Conservation (phyloP, 2,113 vertebrate genomes). For the Notothenia rossii region DNA sequence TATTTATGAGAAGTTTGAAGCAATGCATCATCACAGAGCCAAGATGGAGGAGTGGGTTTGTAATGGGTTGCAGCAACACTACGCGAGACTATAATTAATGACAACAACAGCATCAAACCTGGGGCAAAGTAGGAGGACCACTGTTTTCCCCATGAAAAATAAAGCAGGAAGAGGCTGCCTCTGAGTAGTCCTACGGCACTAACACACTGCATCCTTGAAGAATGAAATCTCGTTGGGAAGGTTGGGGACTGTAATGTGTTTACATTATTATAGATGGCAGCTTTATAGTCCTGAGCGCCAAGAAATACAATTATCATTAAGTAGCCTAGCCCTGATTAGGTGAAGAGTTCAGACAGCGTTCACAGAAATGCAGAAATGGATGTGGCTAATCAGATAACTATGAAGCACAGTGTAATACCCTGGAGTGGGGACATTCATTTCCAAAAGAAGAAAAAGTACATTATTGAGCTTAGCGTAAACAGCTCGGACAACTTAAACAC, state of each 20-base stretch:
- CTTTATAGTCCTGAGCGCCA: constrained; percentile 40
- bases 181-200: constrained; percentile 22
- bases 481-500: constrained; percentile 34
- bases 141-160: constrained; percentile 58
- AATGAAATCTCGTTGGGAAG: constrained; percentile 38
- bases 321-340: constrained; percentile 40
- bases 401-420: constrained; percentile 26
- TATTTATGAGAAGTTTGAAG: constrained; percentile 64
- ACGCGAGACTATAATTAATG: constrained; percentile 60
- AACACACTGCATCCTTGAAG: constrained; percentile 40
- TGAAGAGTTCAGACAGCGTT: constrained; percentile 33
- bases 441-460: constrained; percentile 33
- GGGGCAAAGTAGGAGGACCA: constrained; percentile 38
- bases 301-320: constrained; percentile 57
- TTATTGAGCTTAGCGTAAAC: constrained; percentile 49
- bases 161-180: constrained; percentile 10
- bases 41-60: constrained; percentile 63
- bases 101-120: constrained; percentile 52
- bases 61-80: constrained; percentile 57
- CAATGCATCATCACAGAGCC: constrained; percentile 64
- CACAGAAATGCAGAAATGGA: constrained; percentile 25
- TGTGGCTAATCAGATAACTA: constrained; percentile 30
- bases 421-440: constrained; percentile 37
- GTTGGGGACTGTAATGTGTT: constrained; percentile 47
- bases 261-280: constrained; percentile 44